phyloP scores from a whole-genome alignment of 2,888 invertebrate genomes.

The Panzeria rudis region DNA sequence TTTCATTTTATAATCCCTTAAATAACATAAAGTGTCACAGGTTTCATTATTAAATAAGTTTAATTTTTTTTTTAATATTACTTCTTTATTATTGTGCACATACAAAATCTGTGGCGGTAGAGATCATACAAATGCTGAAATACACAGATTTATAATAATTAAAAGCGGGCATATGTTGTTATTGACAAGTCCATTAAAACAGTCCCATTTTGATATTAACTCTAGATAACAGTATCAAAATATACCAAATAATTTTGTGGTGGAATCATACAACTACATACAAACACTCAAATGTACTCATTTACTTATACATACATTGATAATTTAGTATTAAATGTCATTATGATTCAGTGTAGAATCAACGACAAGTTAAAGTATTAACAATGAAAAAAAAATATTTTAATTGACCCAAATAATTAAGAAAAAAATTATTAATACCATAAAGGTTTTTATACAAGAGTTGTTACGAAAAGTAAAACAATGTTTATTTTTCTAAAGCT shows the following conservation, averaged over 20 bases:
- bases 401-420: constrained; percentile 67
- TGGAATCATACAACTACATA: neutral
- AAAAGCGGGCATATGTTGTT: constrained; percentile 78
- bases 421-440: constrained; percentile 24
- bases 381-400: constrained; percentile 5
- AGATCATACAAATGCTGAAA: constrained; percentile 52
- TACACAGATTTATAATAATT: constrained; percentile 79
- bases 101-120: constrained; percentile 33
- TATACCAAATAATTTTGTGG: constrained; percentile 3
- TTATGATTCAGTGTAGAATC: constrained; percentile 50
- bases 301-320: neutral
- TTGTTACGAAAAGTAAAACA: constrained; percentile 8
- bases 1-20: constrained; percentile 50
- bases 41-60: constrained; percentile 54
- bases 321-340: constrained; percentile 47
- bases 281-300: neutral
- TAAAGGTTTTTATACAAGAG: neutral
- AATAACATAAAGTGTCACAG: constrained; percentile 60
- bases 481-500: neutral
- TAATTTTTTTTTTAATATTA: neutral
- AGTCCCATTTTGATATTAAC: constrained; percentile 59
- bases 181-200: constrained; percentile 81
- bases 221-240: constrained; percentile 64
- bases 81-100: neutral
- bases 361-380: constrained; percentile 11